Evolutionary conservation across 2,797 vertebrate genomes (phyloP), one percentile per base, ranked within the genome.

Genomic region (Amazonetta brasiliensis): DNA sequence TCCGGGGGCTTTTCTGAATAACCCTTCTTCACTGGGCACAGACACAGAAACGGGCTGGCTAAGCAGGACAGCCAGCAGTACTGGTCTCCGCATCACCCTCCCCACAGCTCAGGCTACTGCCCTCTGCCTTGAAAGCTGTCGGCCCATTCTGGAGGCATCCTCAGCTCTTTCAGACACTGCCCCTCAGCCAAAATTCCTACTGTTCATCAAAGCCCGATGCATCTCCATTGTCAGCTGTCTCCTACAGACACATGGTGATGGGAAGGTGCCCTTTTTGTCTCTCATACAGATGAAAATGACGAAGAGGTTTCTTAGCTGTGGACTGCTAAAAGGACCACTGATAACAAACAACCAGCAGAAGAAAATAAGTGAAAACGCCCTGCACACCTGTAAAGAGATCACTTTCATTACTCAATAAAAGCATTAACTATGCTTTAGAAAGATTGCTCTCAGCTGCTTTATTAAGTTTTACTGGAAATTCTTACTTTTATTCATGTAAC

Each of bases 201-300:
- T 58, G 25, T 52, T 94, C 31, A 22, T 82, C 90, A 95, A 94
- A 95, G 41, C 33, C 89, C 73, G 72, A 6, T 22, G 8, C 16
- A 6, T 12, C 83, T 91, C 81, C 93, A 90, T 89, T 10, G 67
- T 62, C 39, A 81, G 39, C 44, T 46, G 26, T 4, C 54, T 76
- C 63, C 69, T 90, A 72, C 25, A 69, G 63, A 67, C 58, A 78
- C 7, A 55, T 6, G 19, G 64, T 16, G 74, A 93, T 2, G 8
- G 16, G 10, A 96, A 84, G 17, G 41, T 91, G 88, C 58, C 44
- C 58, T 50, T 48, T 91, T 94, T 87, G 69, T 88, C 52, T 92
- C 89, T 94, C 7, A 9, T 69, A 63, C 19, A 84, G 79, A 85
- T 75, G 66, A 91, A 95, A 97, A 92, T 44, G 84, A 63, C 89